Base-by-base conservation (phyloP, 2,888 invertebrate genomes). In the Notodonta ziczac region DNA sequence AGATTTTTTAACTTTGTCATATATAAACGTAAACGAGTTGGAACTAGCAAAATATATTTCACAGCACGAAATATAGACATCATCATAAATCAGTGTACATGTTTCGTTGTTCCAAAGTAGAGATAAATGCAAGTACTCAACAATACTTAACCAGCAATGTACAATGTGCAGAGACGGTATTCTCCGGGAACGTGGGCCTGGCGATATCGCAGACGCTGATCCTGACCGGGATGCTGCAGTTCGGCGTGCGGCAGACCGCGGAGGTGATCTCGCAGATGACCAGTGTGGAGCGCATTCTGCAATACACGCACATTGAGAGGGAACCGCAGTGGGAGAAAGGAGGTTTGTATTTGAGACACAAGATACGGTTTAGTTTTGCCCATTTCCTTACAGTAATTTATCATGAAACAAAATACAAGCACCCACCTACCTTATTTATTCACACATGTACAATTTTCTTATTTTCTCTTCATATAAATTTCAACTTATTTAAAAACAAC, bases 241-340 rank as follows among this genome's bases (percentile, higher is more conserved):
- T 89, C 87, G 97, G 94, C 86, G 97, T 89, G 72, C 96, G 89
- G 63, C 96, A 90, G 94, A 96, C 85, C 80, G 97, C 89, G 67
- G 97, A 94, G 94, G 97, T 89, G 83, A 95, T 94, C 80, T 95
- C 92, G 81, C 96, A 95, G 82, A 96, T 96, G 96, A 96, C 96
- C 13, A 96, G 96, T 69, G 97, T 97, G 1, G 96, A 97, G 85
- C 90, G 95, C 8, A 95, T 96, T 46, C 94, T 97, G 67, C 95
- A 95, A 72, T 97, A 97, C 85, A 95, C 96, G 0, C 94, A 95
- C 62, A 90, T 97, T 42, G 95, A 96, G 61, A 91, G 95, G n/a
- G 96, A 96, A 74, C 76, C 88, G 6, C 85, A 88, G 46, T 92
- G 94, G 92, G 94, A 94, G 32, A 90, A 90, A 81, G 94, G 93